These are phyloP conservation scores for Drosophila incognita DNA, from an alignment of 2,888 invertebrate species.

Conservation along the genomic window DNA sequence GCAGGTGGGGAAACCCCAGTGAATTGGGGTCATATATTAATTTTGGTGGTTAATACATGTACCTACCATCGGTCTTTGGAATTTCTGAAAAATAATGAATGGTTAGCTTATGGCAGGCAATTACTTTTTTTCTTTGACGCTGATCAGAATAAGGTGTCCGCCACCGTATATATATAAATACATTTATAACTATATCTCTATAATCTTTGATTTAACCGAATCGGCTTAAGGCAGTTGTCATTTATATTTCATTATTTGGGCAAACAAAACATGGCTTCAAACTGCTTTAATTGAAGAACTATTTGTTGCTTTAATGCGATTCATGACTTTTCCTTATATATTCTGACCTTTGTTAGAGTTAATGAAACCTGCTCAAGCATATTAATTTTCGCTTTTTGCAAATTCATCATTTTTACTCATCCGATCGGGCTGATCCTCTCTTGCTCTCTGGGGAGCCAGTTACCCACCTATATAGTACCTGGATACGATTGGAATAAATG, in stretches of 20 bases:
- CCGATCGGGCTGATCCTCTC: constrained; percentile 18
- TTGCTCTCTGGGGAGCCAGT: constrained; percentile 37
- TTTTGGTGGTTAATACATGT: no score
- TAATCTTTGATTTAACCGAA: not conserved
- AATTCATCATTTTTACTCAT: constrained; percentile 52
- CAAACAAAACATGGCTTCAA: not conserved
- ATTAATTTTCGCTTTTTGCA: constrained; percentile 50
- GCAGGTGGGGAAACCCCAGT: no score
- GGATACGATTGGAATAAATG: not conserved
- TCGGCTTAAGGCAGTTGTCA: not conserved
- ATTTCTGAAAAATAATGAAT: no score
- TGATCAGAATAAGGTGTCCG: no score
- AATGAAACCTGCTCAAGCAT: constrained; percentile 36
- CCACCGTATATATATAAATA: not conserved
- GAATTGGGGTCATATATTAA: no score
- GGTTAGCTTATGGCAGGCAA: no score
- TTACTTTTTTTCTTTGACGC: no score
- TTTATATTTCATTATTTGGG: not conserved
- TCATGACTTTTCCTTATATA: not conserved
- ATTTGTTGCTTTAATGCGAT: not conserved
- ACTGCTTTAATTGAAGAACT: not conserved
- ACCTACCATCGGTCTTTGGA: no score
- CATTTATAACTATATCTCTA: not conserved
- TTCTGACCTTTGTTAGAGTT: not conserved
- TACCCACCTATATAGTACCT: not conserved